phyloP scores from a whole-genome alignment of 2,888 invertebrate genomes.

The Dromius quadrimaculatus region DNA sequence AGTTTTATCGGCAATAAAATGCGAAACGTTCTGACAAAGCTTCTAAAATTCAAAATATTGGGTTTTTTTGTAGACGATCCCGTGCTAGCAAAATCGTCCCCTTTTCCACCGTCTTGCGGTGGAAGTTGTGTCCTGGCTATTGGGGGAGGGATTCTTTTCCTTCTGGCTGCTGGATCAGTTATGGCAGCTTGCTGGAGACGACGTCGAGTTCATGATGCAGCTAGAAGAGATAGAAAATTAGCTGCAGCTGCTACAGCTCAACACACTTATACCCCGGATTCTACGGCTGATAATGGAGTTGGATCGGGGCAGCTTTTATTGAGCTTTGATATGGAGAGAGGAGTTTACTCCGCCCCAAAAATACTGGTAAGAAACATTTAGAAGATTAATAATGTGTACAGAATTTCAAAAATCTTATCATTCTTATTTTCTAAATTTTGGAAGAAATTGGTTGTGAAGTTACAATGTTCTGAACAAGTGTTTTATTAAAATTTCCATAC shows the following conservation, averaged over 20 bases:
- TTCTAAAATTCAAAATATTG: too few species aligned
- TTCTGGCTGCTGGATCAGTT: slow-evolving; percentile 60
- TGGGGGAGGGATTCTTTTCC: slow-evolving; percentile 64
- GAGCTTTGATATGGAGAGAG: slow-evolving; percentile 63
- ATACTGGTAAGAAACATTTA: slow-evolving; percentile 58
- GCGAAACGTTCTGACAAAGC: too few species aligned
- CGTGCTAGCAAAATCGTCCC: neutral
- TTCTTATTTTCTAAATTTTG: too few species aligned
- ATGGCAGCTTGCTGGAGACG: slow-evolving; percentile 62
- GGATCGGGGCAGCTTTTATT: slow-evolving; percentile 60
- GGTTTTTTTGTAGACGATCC: neutral
- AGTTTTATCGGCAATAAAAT: too few species aligned
- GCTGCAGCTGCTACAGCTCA: slow-evolving; percentile 57
- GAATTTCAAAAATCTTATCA: too few species aligned
- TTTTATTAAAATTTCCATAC: too few species aligned
- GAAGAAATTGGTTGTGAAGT: too few species aligned
- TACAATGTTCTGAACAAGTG: too few species aligned
- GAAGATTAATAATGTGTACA: too few species aligned
- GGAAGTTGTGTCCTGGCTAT: slow-evolving; percentile 67
- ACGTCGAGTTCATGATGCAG: slow-evolving; percentile 56
- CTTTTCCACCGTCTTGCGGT: slow-evolving; percentile 62
- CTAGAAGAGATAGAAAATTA: slow-evolving; percentile 28
- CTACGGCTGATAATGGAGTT: slow-evolving; percentile 13
- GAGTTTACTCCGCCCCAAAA: slow-evolving; percentile 59
- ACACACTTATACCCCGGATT: slow-evolving; percentile 57